phyloP scores from a whole-genome alignment of 2,888 invertebrate species.

The Deilephila elpenor region DNA sequence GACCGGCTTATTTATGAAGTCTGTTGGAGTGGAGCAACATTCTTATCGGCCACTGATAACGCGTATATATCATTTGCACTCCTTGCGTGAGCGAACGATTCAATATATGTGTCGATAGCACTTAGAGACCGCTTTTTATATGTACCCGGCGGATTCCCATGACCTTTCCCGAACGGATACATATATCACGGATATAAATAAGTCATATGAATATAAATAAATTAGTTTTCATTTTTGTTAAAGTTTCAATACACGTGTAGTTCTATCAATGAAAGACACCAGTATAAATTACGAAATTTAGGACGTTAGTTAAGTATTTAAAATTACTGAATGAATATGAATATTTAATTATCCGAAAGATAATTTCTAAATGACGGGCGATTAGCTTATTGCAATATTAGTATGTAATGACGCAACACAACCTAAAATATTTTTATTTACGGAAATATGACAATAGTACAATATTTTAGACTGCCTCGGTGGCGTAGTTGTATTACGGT shows the following conservation, averaged over 20 bases:
- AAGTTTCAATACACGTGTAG: too few species aligned
- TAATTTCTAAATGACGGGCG: background rate
- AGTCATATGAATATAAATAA: background rate
- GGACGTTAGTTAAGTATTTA: background rate
- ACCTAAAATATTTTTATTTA: background rate
- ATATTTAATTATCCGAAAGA: background rate
- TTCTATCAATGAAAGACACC: background rate
- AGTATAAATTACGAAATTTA: background rate
- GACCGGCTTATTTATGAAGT: conserved; percentile 67
- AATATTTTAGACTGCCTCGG: too few species aligned
- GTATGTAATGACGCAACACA: background rate
- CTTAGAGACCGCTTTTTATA: conserved; percentile 38
- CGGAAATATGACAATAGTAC: too few species aligned
- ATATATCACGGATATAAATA: background rate
- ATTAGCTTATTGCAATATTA: background rate
- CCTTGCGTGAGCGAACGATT: conserved; percentile 45
- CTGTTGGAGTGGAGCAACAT: conserved; percentile 60
- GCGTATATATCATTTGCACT: conserved; percentile 72
- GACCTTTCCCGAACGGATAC: conserved; percentile 34
- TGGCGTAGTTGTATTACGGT: too few species aligned
- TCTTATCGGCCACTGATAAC: conserved; percentile 78
- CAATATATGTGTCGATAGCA: conserved; percentile 49
- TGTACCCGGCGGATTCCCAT: conserved; percentile 43
- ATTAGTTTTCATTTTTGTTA: background rate
- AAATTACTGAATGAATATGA: background rate